These are phyloP conservation scores for Plectropomus leopardus DNA, from an alignment of 2,113 vertebrate species.

Conservation along the genomic window DNA sequence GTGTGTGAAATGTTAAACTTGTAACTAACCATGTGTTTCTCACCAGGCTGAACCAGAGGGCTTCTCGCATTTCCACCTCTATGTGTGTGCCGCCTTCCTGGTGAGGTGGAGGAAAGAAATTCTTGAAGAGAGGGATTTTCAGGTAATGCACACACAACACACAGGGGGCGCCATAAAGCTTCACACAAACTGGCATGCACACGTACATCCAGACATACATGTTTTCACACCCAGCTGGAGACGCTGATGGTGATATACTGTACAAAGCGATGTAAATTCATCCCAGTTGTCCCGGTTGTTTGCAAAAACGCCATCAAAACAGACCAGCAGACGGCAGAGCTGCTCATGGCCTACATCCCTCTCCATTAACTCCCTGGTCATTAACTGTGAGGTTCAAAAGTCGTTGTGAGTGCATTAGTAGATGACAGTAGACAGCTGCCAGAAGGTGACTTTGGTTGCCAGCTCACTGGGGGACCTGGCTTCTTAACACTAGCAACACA, in stretches of 20 bases:
- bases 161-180: constrained; percentile 17
- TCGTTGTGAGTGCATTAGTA: constrained; percentile 75
- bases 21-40: constrained; percentile 24
- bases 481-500: constrained; percentile 64
- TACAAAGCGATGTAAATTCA: constrained; percentile 11
- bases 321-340: constrained; percentile 29
- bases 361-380: constrained; percentile 68
- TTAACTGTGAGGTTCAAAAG: constrained; percentile 72
- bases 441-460: constrained; percentile 81
- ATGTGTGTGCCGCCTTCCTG: constrained; percentile 97
- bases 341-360: constrained; percentile 60
- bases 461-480: constrained; percentile 57
- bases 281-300: neutral
- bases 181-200: neutral
- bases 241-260: constrained; percentile 7
- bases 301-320: constrained; percentile 10
- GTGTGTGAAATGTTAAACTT: constrained; percentile 26
- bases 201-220: neutral
- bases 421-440: constrained; percentile 78
- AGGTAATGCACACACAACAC: constrained; percentile 85
- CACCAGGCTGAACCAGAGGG: constrained; percentile 95
- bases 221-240: neutral
- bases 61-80: constrained; percentile 97
- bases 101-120: constrained; percentile 94
- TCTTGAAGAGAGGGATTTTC: constrained; percentile 89